Evolutionary conservation across 2,797 vertebrate genomes (phyloP).

Genomic region (Cheirogaleus major): DNA sequence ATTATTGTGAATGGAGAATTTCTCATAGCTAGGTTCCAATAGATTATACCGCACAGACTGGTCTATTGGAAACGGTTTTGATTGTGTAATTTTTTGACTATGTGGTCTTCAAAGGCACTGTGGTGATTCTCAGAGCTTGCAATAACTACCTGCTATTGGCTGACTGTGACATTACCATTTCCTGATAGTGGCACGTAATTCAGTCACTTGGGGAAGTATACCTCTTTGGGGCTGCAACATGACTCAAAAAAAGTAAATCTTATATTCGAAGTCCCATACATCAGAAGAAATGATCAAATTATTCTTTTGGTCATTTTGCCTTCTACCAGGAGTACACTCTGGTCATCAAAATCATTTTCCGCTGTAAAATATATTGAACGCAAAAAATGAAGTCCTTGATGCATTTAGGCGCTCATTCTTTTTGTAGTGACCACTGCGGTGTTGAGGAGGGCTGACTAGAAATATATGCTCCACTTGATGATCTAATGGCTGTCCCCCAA

Average conservation of each 20-base stretch:
- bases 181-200: constrained; percentile 48
- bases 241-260: constrained; percentile 53
- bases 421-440: constrained; percentile 47
- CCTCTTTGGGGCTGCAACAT: constrained; percentile 47
- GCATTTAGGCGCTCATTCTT: constrained; percentile 46
- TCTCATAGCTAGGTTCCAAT: neutral
- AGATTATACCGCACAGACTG: neutral
- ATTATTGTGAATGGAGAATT: neutral
- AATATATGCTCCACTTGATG: constrained; percentile 49
- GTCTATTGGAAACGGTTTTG: neutral
- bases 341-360: constrained; percentile 42
- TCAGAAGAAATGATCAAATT: constrained; percentile 62
- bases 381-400: constrained; percentile 33
- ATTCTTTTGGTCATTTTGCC: constrained; percentile 47
- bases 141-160: neutral
- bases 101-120: neutral
- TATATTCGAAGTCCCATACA: constrained; percentile 49
- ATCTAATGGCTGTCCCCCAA: constrained; percentile 51
- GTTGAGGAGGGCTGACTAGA: constrained; percentile 54
- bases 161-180: neutral
- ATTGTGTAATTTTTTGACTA: neutral
- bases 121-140: neutral
- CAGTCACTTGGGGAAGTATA: neutral
- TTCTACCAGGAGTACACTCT: constrained; percentile 21
- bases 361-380: constrained; percentile 19